Evolutionary conservation across 2,888 invertebrate species (phyloP), one percentile per base, ranked within the genome.

Genomic region (Idaea straminata): DNA sequence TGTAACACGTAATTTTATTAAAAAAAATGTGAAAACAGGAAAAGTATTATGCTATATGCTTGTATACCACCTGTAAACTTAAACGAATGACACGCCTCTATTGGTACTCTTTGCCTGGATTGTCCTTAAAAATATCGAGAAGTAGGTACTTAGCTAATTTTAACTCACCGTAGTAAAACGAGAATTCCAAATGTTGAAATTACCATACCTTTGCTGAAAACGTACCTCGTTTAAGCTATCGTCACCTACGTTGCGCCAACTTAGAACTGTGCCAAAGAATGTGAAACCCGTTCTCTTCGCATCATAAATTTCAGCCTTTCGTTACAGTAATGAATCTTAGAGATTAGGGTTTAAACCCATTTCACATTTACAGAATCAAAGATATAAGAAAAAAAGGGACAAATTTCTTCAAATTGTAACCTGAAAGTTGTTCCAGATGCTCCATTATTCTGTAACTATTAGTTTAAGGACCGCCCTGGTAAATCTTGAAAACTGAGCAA

Each of bases 191-290:
- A 47, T 47, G 25, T 47, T 13, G 10, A 47, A 47, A 47, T 47
- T 47, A 47, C 5, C 47, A 7, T 47, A 13, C 47, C 47, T 47
- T 10, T 47, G 47, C 47, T 47, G 47, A 47, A 47, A 47, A 47
- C 47, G 47, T 47, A 47, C 47, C 47, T 47, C 47, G 10, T 47
- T 47, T 47, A 47, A 13, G 47, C 47, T 13, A 47, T 47, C 47
- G 47, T 47, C 47, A 47, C 47, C 47, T 47, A 47, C 47, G 13
- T 47, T 10, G 47, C 47, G 47, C 47, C 25, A 47, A 47, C 47
- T 47, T 47, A 47, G 47, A 47, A 47, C 47, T 47, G 47, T 47
- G 47, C 47, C 47, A 47, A 47, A 47, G 47, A 47, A 47, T 47
- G 47, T 47, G 47, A 10, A 47, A 47, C 47, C 47, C 47, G 47